Evolutionary conservation across 2,888 invertebrate species (phyloP).

Genomic region (Drosophila basisetae): DNA sequence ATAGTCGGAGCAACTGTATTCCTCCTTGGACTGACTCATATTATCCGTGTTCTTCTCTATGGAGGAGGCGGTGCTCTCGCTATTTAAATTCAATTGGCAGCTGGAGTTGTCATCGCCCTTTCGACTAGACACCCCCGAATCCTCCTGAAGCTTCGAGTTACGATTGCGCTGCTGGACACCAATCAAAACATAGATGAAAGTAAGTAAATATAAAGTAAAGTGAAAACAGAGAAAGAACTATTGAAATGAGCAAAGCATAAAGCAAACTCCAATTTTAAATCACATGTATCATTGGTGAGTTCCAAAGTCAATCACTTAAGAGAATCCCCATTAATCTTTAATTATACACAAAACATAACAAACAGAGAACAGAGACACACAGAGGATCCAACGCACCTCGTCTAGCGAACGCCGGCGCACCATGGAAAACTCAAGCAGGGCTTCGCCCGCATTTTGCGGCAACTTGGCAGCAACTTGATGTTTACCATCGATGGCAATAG

Average conservation of each 20-base stretch:
- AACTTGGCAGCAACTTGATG: constrained; percentile 71
- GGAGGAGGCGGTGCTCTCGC: constrained; percentile 86
- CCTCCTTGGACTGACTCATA: constrained; percentile 82
- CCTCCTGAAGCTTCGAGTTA: constrained; percentile 78
- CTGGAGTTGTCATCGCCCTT: constrained; percentile 86
- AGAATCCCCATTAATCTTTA: background rate
- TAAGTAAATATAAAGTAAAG: background rate
- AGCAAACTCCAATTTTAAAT: background rate
- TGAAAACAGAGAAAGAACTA: background rate
- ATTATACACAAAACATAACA: constrained; percentile 13
- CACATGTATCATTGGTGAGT: no score
- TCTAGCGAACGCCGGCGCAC: constrained; percentile 80
- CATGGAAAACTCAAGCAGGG: constrained; percentile 84
- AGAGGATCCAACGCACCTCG: constrained; percentile 67
- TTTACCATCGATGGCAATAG: constrained; percentile 58
- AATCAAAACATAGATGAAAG: background rate
- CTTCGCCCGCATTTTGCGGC: constrained; percentile 79
- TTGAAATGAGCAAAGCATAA: background rate
- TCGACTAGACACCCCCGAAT: constrained; percentile 86
- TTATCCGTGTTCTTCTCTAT: constrained; percentile 82
- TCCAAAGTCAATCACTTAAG: background rate
- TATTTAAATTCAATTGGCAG: constrained; percentile 86
- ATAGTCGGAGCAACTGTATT: constrained; percentile 85
- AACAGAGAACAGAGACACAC: constrained; percentile 25
- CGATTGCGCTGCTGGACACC: constrained; percentile 69